Base-by-base conservation (phyloP, 2,113 vertebrate species). In the Lontra canadensis region DNA sequence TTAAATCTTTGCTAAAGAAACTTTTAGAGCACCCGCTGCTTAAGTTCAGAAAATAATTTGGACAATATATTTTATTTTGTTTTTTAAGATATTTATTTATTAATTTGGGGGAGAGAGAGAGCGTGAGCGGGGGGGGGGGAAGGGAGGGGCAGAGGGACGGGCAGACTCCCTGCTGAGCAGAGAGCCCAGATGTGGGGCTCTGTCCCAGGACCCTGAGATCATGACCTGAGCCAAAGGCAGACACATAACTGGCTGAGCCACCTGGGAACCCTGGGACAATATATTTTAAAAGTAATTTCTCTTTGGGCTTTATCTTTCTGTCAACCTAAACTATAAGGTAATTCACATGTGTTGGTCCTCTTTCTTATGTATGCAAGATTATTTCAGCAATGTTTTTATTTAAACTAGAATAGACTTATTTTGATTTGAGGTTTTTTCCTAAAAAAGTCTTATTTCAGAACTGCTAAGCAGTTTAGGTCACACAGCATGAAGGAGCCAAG, bases 331-430 rank as follows among this genome's bases (percentile, higher is more conserved):
- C 39, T 84, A 3, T 31, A 67, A 63, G 31, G 23, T 55, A 61
- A 52, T 81, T 92, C 44, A 31, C 26, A 44, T 67, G 6, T 9
- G 8, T 61, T 85, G 29, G 18, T 67, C 74, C 96, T 95, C 42
- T 88, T 73, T 86, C 76, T 81, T 95, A 23, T 18, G 0, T 71
- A 25, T 73, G n/a, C 7, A 3, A 5, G 18, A 67, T 67, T 92
- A 95, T 93, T 93, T 96, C 47, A 94, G 26, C 74, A 86, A 15
- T 81, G 29, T 74, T 95, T 97, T 94, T 79, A 89, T 92, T 93
- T 88, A 71, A 42, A 57, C 20, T 63, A 15, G 20, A 74, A 31
- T 47, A 78, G 84, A 44, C 8, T 76, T 67, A 13, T 36, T 92
- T 96, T 69, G 20, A 61, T 83, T 90, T 92, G 93, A 89, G 90